Evolutionary conservation across 2,113 vertebrate genomes (phyloP), one percentile per base, ranked within the genome.

Genomic region (Bubalus kerabau): DNA sequence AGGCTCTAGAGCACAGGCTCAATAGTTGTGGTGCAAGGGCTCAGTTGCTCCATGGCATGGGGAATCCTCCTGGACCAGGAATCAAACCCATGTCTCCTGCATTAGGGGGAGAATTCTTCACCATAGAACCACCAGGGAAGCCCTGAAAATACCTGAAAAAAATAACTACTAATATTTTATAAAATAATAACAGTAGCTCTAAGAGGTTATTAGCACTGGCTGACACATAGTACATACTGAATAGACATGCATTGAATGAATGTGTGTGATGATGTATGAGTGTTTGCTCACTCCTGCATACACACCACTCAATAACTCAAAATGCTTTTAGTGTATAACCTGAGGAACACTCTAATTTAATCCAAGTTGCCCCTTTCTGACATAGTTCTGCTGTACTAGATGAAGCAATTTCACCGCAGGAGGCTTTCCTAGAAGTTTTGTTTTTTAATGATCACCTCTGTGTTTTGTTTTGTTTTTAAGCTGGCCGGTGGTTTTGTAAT

Each of bases 401-500:
- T 92, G 96, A 94, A 98, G 76, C 90, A 97, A 90, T 96, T 97
- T 97, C 88, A 96, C 89, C 43, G 43, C 4, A 57, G 93, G 97
- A 98, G 87, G 10, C 17, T 97, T 98, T 98, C 94, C 94, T 89
- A 95, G 96, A 98, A 97, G 67, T 95, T 96, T 85, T 40, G 81
- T 78, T 97, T 97, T 98, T 98, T 97, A 98, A 97, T 90, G 80
- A 94, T 93, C 21, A 14, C 95, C 28, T 95, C 82, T 94, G 14
- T 57, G 48, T 57, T 89, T 95, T 95, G 60, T 71, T 91, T 86
- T 90, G 43, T 89, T 87, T 93, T 83, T 46, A 60, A 95, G 54
- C 21, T 54, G 74, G 96, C 54, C 67, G 30, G 87, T 56, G 97
- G 98, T 96, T 98, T 98, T 97, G 98, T 90, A 98, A 98, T 98